Conservation (phyloP, 35 echinoderm and acorn worm genomes). For the Apostichopus parvimensis region DNA sequence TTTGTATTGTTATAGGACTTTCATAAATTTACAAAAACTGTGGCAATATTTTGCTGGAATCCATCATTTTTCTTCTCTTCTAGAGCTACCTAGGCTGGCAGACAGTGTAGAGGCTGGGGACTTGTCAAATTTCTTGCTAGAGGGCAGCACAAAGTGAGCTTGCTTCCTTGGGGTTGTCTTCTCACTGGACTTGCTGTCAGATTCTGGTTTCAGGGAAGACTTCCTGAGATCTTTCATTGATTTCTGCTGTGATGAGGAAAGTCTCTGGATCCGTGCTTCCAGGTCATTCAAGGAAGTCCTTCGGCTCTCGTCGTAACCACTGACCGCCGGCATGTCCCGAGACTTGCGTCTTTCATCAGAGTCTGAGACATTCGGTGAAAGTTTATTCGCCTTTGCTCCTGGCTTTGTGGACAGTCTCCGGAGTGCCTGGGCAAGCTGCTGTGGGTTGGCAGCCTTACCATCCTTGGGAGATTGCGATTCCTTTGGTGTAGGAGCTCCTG, state of each 20-base stretch:
- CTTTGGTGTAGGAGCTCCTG: constrained; percentile 29
- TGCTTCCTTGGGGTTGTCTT: constrained; percentile 64
- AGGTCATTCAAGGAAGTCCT: constrained; percentile 71
- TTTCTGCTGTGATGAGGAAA: constrained; percentile 62
- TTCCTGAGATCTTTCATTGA: constrained; percentile 71
- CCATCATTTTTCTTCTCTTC: constrained; percentile 20
- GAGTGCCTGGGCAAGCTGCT: constrained; percentile 77
- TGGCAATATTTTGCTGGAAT: too few relatives aligned
- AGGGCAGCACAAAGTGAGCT: constrained; percentile 83
- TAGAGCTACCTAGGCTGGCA: constrained; percentile 41
- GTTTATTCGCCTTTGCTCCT: neutral
- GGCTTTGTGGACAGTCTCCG: constrained; percentile 69
- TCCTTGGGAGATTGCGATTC: constrained; percentile 6
- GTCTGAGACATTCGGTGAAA: neutral
- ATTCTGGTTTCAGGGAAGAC: constrained; percentile 48
- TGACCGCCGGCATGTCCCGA: constrained; percentile 39
- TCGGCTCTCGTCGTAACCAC: constrained; percentile 55
- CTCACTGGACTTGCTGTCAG: constrained; percentile 37
- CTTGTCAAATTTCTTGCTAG: constrained; percentile 92
- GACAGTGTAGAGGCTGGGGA: constrained; percentile 49
- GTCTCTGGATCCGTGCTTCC: constrained; percentile 72
- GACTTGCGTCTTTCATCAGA: constrained; percentile 40
- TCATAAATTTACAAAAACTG: too few relatives aligned
- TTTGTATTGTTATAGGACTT: too few relatives aligned
- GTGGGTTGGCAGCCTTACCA: constrained; percentile 68